Base-by-base conservation (phyloP, 2,888 invertebrate species). In the Meandrusa payeni region DNA sequence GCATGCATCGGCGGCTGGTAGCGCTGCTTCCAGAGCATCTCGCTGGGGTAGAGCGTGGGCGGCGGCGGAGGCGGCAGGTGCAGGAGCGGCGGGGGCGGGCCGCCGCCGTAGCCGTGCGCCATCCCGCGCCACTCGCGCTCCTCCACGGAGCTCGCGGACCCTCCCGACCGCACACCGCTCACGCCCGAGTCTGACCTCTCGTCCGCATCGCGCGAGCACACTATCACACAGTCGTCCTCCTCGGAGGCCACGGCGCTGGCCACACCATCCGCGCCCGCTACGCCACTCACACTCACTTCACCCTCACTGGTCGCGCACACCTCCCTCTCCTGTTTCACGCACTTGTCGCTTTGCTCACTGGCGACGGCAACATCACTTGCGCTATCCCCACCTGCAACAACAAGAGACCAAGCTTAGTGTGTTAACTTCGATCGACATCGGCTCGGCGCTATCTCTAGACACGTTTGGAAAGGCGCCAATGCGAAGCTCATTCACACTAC, bases 91-190 rank as follows among this genome's bases (percentile, higher is more conserved):
- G 85, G 85, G 60, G 81, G 90, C 60, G 91, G 91, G 20, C 92
- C 93, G 82, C 93, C 93, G 64, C 92, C 91, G 73, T 82, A 85
- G 80, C 91, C 81, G 92, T 93, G 93, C 71, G 92, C 91, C 83
- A 90, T 90, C 73, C 93, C 93, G 75, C 93, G 89, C 75, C 93
- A 93, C 80, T 93, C 93, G 76, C 93, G 90, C 75, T 93, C 93
- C 69, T 93, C 93, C 78, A 92, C 92, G 61, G 93, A 91, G 81
- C 93, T 93, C 89, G 93, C 93, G 69, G 88, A 88, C 60, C 92
- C 90, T 64, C 91, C 91, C 66, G 92, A 92, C 62, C 93, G 90
- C 68, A 93, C 86, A 43, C 93, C 93, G 81, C 93, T 93, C 89
- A 94, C 92, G 83, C 93, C 92, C 69, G 91, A 91, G 81, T 92